Evolutionary conservation across 2,113 vertebrate genomes (phyloP), one percentile per base, ranked within the genome.

Genomic region (Vulpes ferrilata): DNA sequence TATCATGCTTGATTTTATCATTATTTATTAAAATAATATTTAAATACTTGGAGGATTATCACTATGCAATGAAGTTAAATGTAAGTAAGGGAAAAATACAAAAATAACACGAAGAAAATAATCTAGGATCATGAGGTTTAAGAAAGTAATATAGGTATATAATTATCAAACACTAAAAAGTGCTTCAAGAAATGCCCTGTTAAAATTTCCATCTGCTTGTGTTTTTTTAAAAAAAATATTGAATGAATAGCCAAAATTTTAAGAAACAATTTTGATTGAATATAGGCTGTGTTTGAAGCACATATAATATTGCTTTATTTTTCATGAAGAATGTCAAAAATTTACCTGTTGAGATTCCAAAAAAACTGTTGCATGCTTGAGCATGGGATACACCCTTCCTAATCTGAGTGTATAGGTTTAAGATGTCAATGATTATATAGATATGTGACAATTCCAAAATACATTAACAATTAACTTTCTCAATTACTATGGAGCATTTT

Each of bases 11-110:
- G 23, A 7, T 67, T 91, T 67, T 82, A 35, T 87, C 30, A 59
- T 87, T 94, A 73, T n/a, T 86, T 87, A 80, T 74, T 94, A 80
- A 93, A 67, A 74, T 60, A 60, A 51, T 76, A 53, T 69, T 82
- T 20, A 32, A 32, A 3, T 87, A 76, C 35, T 59, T 87, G 8
- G 7, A 87, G 82, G 13, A 32, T 76, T 51, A 55, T 67, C 10
- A n/a, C 7, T 60, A 65, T 51, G 12, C 19, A 87, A 51, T 27
- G 32, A 74, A 30, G 11, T 80, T 86, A 80, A 86, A 32, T 71
- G 48, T 81, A 11, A 48, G 11, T 80, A 80, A 35, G 25, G 27
- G 10, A 79, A 96, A 69, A 73, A 4, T 32, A 64, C 2, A 38
- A 12, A 94, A 92, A 35, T 88, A 78, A 69, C 16, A 35, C 19